Base-by-base conservation (phyloP, 37 sponge, comb jelly and placozoan genomes). In the Petrosia ficiformis region DNA sequence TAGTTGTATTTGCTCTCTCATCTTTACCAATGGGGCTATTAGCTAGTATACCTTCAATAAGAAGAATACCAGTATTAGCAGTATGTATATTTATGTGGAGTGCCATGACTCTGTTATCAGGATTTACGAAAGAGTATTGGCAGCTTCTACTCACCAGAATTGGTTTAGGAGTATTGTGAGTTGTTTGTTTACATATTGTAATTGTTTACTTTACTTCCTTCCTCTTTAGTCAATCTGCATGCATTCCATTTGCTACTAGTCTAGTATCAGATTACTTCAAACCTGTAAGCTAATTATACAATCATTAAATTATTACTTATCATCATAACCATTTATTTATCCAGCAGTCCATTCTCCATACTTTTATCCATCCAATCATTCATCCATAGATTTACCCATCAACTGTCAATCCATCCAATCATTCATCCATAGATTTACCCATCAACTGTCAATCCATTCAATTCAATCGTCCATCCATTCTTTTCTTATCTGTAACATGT, bases 201-300 rank as follows among this genome's bases (percentile, higher is more conserved):
- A 14, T 28, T 14, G 29, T 37, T 43, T 44, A 71, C n/a, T 71
- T 43, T 75, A 14, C 11, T 67, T n/a, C 8, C 39, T n/a, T 41
- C 34, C 39, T 61, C 26, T 76, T 14, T 61, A 90, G 92, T 78
- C 82, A 86, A 36, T 83, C 92, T 5, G 83, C 70, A 11, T 91
- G 92, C 42, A 91, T 84, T 52, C 87, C 92, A 38, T 85, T 84
- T 67, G 92, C 92, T 19, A 43, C 74, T 21, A 87, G 92, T 65
- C 77, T 91, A 44, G 72, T 91, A 1, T 56, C 87, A 1, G 92
- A 91, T 76, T 73, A 77, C 57, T 91, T 91, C 57, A 11, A 36
- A 5, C 80, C 73, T 75, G 87, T 82, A 14, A 57, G 73, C 22
- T 34, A 8, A 25, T 26, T 29, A 22, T 48, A 48, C 14, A 19